A percentile compares a stretch with the other conserved stretches of the same genome.
These are phyloP conservation scores for Druceiella hillmani DNA, from an alignment of 2,888 invertebrate species.

Conservation along the genomic window DNA sequence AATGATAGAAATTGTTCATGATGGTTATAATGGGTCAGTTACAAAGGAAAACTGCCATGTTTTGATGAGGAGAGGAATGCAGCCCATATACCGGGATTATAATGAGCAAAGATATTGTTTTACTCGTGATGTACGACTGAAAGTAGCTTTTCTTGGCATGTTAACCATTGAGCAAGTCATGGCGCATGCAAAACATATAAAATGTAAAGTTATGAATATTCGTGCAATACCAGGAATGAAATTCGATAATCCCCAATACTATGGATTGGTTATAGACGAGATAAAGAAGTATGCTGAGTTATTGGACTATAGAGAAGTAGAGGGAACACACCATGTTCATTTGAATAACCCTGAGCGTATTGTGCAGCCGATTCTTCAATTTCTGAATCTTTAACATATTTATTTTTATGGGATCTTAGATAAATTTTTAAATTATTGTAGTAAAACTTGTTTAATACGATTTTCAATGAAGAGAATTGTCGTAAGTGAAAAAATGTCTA, in stretches of 20 bases:
- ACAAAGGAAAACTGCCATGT: slow-evolving; percentile 63
- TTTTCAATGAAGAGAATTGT: too few relatives aligned
- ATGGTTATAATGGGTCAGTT: slow-evolving; percentile 69
- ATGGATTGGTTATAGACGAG: slow-evolving; percentile 59
- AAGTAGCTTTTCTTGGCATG: slow-evolving; percentile 64
- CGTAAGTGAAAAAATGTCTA: too few relatives aligned
- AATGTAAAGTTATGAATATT: slow-evolving; percentile 74
- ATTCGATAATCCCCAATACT: slow-evolving; percentile 62
- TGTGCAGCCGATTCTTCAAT: too few relatives aligned
- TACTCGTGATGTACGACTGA: slow-evolving; percentile 69
- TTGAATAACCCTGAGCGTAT: slow-evolving; percentile 67
- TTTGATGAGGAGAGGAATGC: slow-evolving; percentile 73
- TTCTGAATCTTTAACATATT: too few relatives aligned
- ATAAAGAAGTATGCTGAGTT: slow-evolving; percentile 54
- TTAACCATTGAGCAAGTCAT: slow-evolving; percentile 67
- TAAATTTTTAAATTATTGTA: too few relatives aligned
- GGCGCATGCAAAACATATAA: slow-evolving; percentile 63
- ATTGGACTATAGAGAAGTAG: slow-evolving; percentile 62
- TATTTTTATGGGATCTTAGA: too few relatives aligned
- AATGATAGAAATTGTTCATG: slow-evolving; percentile 67
- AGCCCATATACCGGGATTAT: slow-evolving; percentile 44
- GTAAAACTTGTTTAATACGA: too few relatives aligned
- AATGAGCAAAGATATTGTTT: slow-evolving; percentile 58
- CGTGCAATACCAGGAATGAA: slow-evolving; percentile 66
- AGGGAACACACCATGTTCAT: slow-evolving; percentile 82